phyloP scores from a whole-genome alignment of 2,888 invertebrate genomes.

The Aradus depressus region DNA sequence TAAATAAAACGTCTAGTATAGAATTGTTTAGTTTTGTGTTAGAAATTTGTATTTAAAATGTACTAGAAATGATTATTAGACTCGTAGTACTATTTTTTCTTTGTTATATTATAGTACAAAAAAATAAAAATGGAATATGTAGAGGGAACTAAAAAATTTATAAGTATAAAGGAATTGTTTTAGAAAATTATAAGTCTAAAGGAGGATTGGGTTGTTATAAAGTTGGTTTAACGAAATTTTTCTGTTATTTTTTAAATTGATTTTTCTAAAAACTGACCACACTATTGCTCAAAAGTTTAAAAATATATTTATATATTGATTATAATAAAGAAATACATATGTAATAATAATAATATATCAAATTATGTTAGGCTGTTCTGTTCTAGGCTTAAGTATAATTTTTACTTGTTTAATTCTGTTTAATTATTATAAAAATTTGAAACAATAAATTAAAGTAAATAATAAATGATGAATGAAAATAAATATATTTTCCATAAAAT shows the following conservation, averaged over 20 bases:
- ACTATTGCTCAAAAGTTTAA: slow-evolving; percentile 13
- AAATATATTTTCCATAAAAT: too few species aligned
- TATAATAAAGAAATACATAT: too few species aligned
- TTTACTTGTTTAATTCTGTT: too few species aligned
- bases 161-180: too few species aligned
- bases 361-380: slow-evolving; percentile 17
- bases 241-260: slow-evolving; percentile 5
- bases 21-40: slow-evolving; percentile 19
- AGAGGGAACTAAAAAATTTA: too few species aligned
- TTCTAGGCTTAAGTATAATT: slow-evolving; percentile 19
- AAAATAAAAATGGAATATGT: slow-evolving; percentile 15
- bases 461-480: too few species aligned
- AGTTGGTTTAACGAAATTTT: neutral
- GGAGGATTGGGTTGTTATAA: neutral
- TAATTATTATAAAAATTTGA: too few species aligned
- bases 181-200: too few species aligned
- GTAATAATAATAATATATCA: slow-evolving; percentile 15
- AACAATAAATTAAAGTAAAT: too few species aligned
- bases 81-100: slow-evolving; percentile 12
- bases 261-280: slow-evolving; percentile 15
- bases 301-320: too few species aligned
- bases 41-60: slow-evolving; percentile 14
- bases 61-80: slow-evolving; percentile 15
- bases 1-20: slow-evolving; percentile 16
- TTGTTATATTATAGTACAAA: slow-evolving; percentile 14